Conservation (phyloP, 2,797 vertebrate genomes). For the Austrolebias charrua region DNA sequence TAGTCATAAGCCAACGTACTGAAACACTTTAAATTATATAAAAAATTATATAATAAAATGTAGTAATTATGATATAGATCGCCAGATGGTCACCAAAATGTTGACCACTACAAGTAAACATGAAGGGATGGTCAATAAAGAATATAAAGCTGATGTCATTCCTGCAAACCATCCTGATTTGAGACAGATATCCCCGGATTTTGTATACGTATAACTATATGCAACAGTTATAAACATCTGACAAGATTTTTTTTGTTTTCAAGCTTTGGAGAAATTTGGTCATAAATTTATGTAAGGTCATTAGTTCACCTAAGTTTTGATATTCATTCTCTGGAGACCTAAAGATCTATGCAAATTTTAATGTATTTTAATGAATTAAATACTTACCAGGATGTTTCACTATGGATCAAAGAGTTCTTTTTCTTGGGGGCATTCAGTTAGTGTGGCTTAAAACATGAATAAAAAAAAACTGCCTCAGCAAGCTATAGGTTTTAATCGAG, state of each 20-base stretch:
- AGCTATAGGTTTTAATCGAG: background rate
- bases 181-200: too few species aligned
- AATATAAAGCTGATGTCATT: background rate
- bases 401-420: slow-evolving; percentile 13
- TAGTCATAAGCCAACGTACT: too few species aligned
- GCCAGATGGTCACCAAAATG: too few species aligned
- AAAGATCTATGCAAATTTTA: slow-evolving; percentile 3
- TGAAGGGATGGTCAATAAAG: background rate
- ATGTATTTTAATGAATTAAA: slow-evolving; percentile 3
- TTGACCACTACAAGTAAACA: too few species aligned
- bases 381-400: background rate
- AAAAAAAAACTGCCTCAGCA: background rate
- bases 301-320: background rate
- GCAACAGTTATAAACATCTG: background rate
- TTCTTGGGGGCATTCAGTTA: background rate
- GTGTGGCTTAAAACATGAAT: background rate
- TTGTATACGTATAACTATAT: too few species aligned
- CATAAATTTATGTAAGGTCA: too few species aligned
- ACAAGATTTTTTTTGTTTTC: background rate
- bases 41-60: too few species aligned
- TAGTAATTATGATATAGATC: too few species aligned
- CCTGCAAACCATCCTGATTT: background rate
- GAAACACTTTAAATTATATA: too few species aligned
- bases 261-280: background rate
- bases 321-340: slow-evolving; percentile 1